Base-by-base conservation (phyloP, 2,113 vertebrate genomes). In the Tor tambroides region DNA sequence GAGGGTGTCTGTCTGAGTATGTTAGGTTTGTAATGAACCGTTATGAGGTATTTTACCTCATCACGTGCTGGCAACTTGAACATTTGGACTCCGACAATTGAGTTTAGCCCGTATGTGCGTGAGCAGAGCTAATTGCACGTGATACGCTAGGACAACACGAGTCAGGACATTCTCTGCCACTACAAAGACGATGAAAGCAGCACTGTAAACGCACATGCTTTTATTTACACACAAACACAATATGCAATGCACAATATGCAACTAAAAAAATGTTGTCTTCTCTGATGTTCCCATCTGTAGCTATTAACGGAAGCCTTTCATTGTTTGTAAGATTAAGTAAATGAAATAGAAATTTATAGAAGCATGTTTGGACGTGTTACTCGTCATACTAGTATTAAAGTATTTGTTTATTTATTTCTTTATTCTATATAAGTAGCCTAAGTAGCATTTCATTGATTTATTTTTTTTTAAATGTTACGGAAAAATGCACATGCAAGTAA, bases 31-130 rank as follows among this genome's bases (percentile, higher is more conserved):
- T 83, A 82, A 88, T 82, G 81, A 81, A 85, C 49, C 0, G 78
- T 26, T 83, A 21, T 54, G 32, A 89, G 83, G 80, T 91, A 91
- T 91, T 89, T 89, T 69, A 80, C 76, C 87, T 76, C 84, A 88
- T 93, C 93, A 92, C 80, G 81, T 93, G 92, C 74, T 0, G 61
- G 56, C 77, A 71, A 67, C 76, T 78, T 5, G 80, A 90, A 80
- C 80, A 87, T 80, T 85, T 71, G 43, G 14, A 46, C 83, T 89
- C 51, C 2, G 51, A 84, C 83, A 90, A 93, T 91, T 86, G 87
- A 93, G 85, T 94, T 93, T 92, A 82, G n/a, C 49, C 21, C 7
- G 19, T 19, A 4, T 87, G 80, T 82, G 88, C 49, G 19, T 87
- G 78, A 89, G 83, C 41, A 38, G 77, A 75, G 85, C 75, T 80